Conservation (phyloP, 2,888 invertebrate genomes). For the Lysandra bellargus region DNA sequence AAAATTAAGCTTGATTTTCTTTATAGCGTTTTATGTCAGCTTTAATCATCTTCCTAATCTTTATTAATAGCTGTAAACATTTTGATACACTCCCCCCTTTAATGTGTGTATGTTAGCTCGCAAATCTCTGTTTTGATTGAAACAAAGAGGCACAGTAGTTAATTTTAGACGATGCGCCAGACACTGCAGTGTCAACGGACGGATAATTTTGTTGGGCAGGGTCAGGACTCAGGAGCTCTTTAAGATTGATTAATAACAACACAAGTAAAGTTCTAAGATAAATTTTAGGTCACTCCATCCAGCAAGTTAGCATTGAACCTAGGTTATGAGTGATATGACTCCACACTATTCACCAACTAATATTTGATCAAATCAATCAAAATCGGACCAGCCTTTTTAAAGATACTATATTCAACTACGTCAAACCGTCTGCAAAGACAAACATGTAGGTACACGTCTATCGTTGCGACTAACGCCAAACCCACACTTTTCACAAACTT, state of each 20-base stretch:
- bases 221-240: neutral
- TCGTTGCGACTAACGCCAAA: too few relatives aligned
- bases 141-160: slow-evolving; percentile 23
- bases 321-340: too few relatives aligned
- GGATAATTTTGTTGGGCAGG: slow-evolving; percentile 13
- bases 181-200: slow-evolving; percentile 26
- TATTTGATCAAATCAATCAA: too few relatives aligned
- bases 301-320: neutral
- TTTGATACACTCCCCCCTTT: neutral
- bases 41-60: neutral
- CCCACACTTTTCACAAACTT: too few relatives aligned
- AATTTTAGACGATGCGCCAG: slow-evolving; percentile 25
- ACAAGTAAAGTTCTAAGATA: too few relatives aligned
- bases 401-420: too few relatives aligned
- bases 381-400: too few relatives aligned
- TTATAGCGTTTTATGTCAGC: too few relatives aligned
- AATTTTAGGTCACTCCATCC: neutral
- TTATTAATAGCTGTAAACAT: neutral
- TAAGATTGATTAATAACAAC: neutral
- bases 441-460: too few relatives aligned
- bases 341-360: too few relatives aligned
- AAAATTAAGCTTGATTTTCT: too few relatives aligned
- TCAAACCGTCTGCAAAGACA: too few relatives aligned
- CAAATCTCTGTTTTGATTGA: slow-evolving; percentile 20
- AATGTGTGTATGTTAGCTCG: neutral